Evolutionary conservation across 2,113 vertebrate genomes (phyloP).

Genomic region (Desmodus rotundus): DNA sequence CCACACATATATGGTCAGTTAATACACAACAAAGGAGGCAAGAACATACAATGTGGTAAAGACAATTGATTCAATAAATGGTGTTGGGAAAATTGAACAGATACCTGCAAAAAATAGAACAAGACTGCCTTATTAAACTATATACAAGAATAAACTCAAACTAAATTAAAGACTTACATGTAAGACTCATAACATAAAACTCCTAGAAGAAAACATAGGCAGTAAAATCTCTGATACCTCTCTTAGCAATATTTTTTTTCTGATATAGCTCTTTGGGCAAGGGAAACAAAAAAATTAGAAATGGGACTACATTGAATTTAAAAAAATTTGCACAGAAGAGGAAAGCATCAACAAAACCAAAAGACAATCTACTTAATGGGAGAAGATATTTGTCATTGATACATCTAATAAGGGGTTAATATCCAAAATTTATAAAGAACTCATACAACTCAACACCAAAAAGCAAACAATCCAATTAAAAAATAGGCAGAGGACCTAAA

Average conservation of each 20-base stretch:
- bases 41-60: background rate
- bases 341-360: background rate
- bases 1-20: background rate
- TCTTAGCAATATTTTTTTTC: background rate
- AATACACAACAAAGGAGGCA: background rate
- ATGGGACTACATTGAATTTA: background rate
- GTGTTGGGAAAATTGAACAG: background rate
- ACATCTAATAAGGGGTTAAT: background rate
- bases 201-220: background rate
- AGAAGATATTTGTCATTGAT: background rate
- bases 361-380: background rate
- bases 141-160: background rate
- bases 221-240: background rate
- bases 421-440: background rate
- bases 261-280: background rate
- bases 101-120: background rate
- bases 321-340: background rate
- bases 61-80: background rate
- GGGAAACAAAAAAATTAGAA: background rate
- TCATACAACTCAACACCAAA: background rate
- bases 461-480: background rate
- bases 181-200: background rate
- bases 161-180: background rate
- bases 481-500: background rate
- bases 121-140: background rate